Conservation (phyloP, 2,797 vertebrate genomes). For the Halcyon chelicuti region DNA sequence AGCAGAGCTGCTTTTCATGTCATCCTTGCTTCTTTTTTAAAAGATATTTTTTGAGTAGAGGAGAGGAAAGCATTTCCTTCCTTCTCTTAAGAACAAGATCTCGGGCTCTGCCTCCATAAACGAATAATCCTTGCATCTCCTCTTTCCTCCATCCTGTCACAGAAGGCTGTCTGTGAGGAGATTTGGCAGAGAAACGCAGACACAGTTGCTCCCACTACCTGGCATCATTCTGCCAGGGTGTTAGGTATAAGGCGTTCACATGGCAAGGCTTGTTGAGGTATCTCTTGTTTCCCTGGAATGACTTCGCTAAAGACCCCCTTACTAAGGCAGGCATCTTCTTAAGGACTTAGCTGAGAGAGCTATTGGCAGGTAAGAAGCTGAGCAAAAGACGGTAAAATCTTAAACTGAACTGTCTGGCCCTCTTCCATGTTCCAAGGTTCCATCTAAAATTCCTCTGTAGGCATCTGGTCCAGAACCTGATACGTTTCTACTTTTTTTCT, state of each 20-base stretch:
- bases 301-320: neutral
- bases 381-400: neutral
- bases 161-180: neutral
- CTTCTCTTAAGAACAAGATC: neutral
- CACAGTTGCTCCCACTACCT: neutral
- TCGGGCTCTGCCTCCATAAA: neutral
- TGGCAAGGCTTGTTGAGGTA: neutral
- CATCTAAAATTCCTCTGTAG: neutral
- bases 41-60: neutral
- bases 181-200: accelerated
- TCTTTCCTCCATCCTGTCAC: neutral
- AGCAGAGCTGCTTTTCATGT: neutral
- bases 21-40: neutral
- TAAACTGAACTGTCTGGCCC: neutral
- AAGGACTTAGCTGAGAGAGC: neutral
- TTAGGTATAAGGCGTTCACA: neutral
- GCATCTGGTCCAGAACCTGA: neutral
- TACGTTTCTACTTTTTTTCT: neutral
- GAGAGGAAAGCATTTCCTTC: neutral
- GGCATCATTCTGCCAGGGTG: neutral
- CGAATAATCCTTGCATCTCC: neutral
- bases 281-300: neutral
- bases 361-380: neutral
- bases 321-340: neutral
- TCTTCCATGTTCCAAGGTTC: neutral